phyloP scores from a whole-genome alignment of 2,888 invertebrate species.

The Pyralis farinalis region DNA sequence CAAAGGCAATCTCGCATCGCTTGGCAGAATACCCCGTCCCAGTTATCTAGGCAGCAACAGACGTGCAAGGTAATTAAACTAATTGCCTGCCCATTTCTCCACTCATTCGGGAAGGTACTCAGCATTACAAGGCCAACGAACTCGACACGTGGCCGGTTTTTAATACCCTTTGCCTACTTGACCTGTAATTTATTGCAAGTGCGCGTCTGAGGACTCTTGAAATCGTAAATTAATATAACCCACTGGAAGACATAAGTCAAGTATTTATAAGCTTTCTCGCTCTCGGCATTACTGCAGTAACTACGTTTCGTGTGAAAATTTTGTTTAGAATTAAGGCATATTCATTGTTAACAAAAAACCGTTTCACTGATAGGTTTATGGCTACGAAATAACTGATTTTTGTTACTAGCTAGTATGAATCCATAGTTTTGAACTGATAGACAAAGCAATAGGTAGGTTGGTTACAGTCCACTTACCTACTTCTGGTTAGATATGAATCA shows the following conservation, averaged over 20 bases:
- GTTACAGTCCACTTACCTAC: too few relatives aligned
- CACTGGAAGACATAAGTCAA: background rate
- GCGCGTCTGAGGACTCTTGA: constrained; percentile 3
- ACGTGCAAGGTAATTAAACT: constrained; percentile 59
- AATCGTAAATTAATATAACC: too few relatives aligned
- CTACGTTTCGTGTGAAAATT: too few relatives aligned
- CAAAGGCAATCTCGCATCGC: constrained; percentile 10
- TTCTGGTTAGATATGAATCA: too few relatives aligned
- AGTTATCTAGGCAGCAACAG: constrained; percentile 46
- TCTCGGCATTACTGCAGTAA: too few relatives aligned
- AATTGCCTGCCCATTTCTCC: constrained; percentile 54
- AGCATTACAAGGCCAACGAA: constrained; percentile 9
- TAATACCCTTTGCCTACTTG: constrained; percentile 1
- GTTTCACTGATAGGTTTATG: too few relatives aligned
- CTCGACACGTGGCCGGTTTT: constrained; percentile 11
- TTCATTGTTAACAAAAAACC: too few relatives aligned
- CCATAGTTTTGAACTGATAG: too few relatives aligned
- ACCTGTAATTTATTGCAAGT: constrained; percentile 2
- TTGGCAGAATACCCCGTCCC: constrained; percentile 21
- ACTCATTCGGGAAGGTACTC: constrained; percentile 12
- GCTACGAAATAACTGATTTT: too few relatives aligned
- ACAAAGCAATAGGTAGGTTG: too few relatives aligned
- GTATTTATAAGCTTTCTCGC: background rate
- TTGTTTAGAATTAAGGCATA: too few relatives aligned
- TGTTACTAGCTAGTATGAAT: too few relatives aligned